Percentiles rank a stretch among this genome's conserved stretches.
phyloP scores from a whole-genome alignment of 1,140 invertebrate genomes.

The Caenorhabditis latens region DNA sequence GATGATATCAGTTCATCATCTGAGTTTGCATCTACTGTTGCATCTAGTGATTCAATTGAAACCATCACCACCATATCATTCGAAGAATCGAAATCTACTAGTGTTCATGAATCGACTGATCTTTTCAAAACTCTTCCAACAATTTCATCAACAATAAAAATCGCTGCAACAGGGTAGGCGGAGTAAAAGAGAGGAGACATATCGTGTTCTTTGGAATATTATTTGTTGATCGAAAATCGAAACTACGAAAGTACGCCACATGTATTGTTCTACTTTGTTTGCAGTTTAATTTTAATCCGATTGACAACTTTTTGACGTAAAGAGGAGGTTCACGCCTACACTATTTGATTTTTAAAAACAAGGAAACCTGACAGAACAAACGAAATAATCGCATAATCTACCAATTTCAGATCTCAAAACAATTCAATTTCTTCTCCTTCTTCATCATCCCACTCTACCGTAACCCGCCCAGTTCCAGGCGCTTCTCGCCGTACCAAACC shows the following conservation, averaged over 20 bases:
- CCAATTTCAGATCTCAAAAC: too few relatives aligned
- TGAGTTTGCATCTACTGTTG: background rate
- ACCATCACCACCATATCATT: background rate
- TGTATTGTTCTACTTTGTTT: background rate
- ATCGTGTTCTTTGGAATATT: constrained; percentile 25
- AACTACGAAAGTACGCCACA: background rate
- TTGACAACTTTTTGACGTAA: background rate
- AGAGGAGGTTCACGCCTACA: background rate
- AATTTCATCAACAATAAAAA: background rate
- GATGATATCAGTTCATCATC: too few relatives aligned
- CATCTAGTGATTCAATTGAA: background rate
- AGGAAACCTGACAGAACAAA: background rate
- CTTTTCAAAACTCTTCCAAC: background rate
- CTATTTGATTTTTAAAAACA: constrained; percentile 6
- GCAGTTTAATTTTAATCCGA: constrained; percentile 14
- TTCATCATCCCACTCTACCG: too few relatives aligned
- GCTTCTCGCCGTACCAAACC: too few relatives aligned
- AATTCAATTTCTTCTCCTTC: too few relatives aligned
- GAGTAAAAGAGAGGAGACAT: background rate
- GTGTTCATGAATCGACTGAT: constrained; percentile 9
- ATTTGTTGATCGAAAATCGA: constrained; percentile 23
- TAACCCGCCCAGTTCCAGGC: background rate
- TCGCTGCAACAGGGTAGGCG: background rate
- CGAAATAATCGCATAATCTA: background rate
- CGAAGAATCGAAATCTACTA: background rate